phyloP scores from a whole-genome alignment of 2,888 invertebrate genomes.

The Serripes groenlandicus region DNA sequence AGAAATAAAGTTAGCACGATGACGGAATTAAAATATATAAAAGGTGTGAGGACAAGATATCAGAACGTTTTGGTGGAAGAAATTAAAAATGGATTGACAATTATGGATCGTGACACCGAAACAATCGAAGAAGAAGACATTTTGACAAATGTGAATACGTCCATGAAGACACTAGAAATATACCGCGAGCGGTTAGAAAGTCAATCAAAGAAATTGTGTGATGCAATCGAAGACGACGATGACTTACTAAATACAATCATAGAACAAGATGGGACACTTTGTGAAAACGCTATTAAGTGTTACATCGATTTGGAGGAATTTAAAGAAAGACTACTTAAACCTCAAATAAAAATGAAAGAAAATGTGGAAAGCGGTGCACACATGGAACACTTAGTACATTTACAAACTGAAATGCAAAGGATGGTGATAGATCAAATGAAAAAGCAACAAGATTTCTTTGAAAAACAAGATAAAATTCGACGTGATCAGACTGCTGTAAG shows the following conservation, averaged over 20 bases:
- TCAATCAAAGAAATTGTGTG: not conserved
- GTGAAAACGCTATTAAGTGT: not conserved
- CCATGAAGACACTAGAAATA: not conserved
- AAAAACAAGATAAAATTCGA: slow-evolving; percentile 10
- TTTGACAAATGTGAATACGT: not conserved
- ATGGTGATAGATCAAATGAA: slow-evolving; percentile 24
- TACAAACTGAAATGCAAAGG: not conserved
- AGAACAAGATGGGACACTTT: not conserved
- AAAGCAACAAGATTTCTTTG: slow-evolving; percentile 22
- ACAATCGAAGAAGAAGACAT: not conserved
- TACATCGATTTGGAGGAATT: not conserved
- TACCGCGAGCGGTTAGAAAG: not conserved
- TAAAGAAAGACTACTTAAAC: not conserved
- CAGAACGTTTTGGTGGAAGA: not conserved
- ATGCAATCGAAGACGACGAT: not conserved
- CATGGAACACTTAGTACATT: not conserved
- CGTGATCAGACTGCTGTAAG: slow-evolving; percentile 18
- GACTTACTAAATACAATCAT: not conserved
- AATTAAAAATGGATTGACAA: not conserved
- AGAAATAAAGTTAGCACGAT: too few relatives aligned
- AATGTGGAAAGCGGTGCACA: too few relatives aligned
- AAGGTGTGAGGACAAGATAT: slow-evolving; percentile 5
- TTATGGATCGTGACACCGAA: not conserved
- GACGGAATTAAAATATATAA: not conserved
- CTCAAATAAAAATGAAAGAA: not conserved